Conservation (phyloP, 2,888 invertebrate species). For the Sinelater perroti region DNA sequence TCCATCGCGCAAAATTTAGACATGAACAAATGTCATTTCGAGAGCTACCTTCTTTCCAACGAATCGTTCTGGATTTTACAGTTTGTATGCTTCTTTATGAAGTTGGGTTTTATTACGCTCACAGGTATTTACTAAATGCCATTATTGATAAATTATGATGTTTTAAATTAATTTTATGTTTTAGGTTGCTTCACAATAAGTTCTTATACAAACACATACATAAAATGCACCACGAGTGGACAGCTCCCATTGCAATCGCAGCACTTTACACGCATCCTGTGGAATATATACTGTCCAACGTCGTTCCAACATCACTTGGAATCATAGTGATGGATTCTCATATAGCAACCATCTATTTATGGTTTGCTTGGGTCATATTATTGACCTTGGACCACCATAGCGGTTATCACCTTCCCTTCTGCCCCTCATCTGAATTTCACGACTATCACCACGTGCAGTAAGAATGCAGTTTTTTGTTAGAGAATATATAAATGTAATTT, state of each 20-base stretch:
- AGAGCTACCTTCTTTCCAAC: slow-evolving; percentile 79
- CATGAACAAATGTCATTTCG: slow-evolving; percentile 72
- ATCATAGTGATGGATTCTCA: slow-evolving; percentile 78
- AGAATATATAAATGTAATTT: too few species aligned
- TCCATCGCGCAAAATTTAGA: too few species aligned
- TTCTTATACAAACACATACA: slow-evolving; percentile 82
- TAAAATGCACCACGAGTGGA: slow-evolving; percentile 90
- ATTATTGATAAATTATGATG: neutral
- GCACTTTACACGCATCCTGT: slow-evolving; percentile 83
- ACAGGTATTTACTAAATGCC: too few species aligned
- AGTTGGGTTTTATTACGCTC: slow-evolving; percentile 84
- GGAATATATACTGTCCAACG: slow-evolving; percentile 79
- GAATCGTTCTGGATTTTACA: slow-evolving; percentile 77
- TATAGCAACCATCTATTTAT: slow-evolving; percentile 79
- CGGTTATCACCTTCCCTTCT: slow-evolving; percentile 71
- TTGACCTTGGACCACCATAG: slow-evolving; percentile 84
- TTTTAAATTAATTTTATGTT: too few species aligned
- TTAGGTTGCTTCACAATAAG: slow-evolving; percentile 78
- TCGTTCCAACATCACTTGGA: slow-evolving; percentile 79
- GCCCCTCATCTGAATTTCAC: slow-evolving; percentile 78
- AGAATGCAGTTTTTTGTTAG: slow-evolving; percentile 41
- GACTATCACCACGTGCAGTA: slow-evolving; percentile 89
- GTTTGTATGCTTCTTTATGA: slow-evolving; percentile 81
- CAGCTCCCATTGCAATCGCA: slow-evolving; percentile 84
- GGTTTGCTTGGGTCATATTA: slow-evolving; percentile 80